Evolutionary conservation across 64 coral and sea anemone genomes (phyloP), one percentile per base, ranked within the genome.

Genomic region (Dendrophyllia cribrosa): DNA sequence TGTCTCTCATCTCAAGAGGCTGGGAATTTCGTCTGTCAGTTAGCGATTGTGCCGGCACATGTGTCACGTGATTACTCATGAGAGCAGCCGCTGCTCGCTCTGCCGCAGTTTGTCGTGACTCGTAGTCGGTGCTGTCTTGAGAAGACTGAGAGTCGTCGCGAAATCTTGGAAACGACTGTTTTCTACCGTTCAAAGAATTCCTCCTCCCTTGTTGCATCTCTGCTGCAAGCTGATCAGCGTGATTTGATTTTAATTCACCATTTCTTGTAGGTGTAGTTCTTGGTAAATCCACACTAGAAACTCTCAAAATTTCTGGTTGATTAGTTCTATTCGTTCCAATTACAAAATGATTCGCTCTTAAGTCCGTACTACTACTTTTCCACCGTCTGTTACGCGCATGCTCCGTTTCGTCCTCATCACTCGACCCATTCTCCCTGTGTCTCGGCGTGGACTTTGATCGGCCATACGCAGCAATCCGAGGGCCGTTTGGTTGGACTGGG

Each of bases 131-230:
- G 83, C 92, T 96, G 9, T 91, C 92, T 89, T 97, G 91, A 52
- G 95, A 97, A n/a, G 95, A 97, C 23, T 82, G 79, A 0, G 95
- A 97, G 70, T 97, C 92, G 12, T 66, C 46, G 20, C 62, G 80
- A 68, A 84, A 68, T 43, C 47, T 67, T 23, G 44, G 80, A 22
- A 84, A 67, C 16, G 80, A 83, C 13, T 70, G 86, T 20, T 61
- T 87, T 51, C 86, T 94, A 3, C 77, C 88, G 6, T 81, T 70
- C 13, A 94, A 46, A 5, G 90, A 92, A 52, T 85, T 87, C 49
- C 51, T 95, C 20, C 87, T 66, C 34, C 78, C 72, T 26, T 87
- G 69, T 66, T 94, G 85, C 87, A 91, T 95, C 59, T 95, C 78
- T 61, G 72, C 86, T 51, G 92, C 92, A 59, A 94, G 86, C 20